phyloP scores from a whole-genome alignment of 2,797 vertebrate genomes.

The Darevskia nairensis region DNA sequence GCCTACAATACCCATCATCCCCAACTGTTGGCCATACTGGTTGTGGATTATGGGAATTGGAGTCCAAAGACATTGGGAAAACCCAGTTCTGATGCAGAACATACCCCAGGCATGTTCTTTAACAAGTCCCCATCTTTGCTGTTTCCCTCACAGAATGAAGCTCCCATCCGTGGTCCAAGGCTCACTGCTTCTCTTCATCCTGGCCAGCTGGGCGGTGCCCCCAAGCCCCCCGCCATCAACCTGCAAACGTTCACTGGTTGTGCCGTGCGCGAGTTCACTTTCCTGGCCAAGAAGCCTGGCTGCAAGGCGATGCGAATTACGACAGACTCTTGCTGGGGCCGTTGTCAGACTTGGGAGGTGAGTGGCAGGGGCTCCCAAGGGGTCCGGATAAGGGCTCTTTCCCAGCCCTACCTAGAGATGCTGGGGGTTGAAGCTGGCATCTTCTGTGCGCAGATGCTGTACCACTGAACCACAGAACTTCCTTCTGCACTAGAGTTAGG shows the following conservation, averaged over 20 bases:
- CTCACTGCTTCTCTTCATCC: slow-evolving; percentile 56
- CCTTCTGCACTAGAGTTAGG: too few species aligned
- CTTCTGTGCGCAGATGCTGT: too few species aligned
- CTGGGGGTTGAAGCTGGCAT: too few species aligned
- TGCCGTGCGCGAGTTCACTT: slow-evolving; percentile 92
- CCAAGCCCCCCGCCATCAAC: slow-evolving; percentile 69
- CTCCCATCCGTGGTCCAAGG: background rate
- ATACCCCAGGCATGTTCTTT: background rate
- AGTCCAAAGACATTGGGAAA: background rate
- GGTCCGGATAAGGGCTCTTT: too few species aligned
- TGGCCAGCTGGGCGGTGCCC: fast-evolving
- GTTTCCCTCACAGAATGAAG: slow-evolving; percentile 66
- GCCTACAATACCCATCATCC: background rate
- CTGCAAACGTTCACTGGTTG: slow-evolving; percentile 89
- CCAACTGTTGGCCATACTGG: background rate
- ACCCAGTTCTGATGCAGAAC: background rate
- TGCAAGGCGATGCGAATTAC: slow-evolving; percentile 88
- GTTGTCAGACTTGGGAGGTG: slow-evolving; percentile 97
- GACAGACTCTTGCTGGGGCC: slow-evolving; percentile 96
- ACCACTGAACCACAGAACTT: too few species aligned
- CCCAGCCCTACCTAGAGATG: too few species aligned
- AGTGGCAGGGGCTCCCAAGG: slow-evolving; percentile 44
- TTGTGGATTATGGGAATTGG: background rate
- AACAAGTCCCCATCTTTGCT: background rate
- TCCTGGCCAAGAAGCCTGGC: slow-evolving; percentile 89